Evolutionary conservation across 2,113 vertebrate species (phyloP), one percentile per base, ranked within the genome.

Genomic region (Phycodurus eques): DNA sequence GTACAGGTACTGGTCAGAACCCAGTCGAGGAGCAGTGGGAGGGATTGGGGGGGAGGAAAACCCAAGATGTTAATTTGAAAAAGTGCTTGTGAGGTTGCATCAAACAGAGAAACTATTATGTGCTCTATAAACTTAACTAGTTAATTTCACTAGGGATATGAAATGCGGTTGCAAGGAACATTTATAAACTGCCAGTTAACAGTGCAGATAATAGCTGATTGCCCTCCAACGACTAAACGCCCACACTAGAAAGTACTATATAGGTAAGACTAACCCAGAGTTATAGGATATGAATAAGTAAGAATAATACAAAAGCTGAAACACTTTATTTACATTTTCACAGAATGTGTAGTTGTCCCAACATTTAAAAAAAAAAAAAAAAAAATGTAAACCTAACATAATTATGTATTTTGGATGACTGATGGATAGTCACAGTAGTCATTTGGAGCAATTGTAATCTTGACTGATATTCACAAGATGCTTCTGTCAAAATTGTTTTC

Each of bases 281-380:
- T 60, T 4, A 19, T 17, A 53, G 31, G 2, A 60, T 57, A 57
- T 27, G 13, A 57, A 57, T 14, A 7, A 59, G 39, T 27, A 27
- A 27, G 33, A 67, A 51, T 19, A 47, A 17, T 15, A 9, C 5
- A 61, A 49, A 1, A 15, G 15, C 6, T 27, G 5, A 35, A 7
- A 22, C 0, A 1, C 62, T 80, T 77, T 77, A 80, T 77, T 74
- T 20, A 70, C 31, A 54, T 35, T 12, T 56, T 63, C 12, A 73
- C 43, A 31, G 4, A 53, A 51, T 51, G 39, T 47, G 56, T 19
- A 53, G 6, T 5, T 70, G n/a, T 22, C 10, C 15, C 14, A 61
- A 17, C 59, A 35, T 35, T 33, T 10, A 15, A 33, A 61, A 61
- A 5, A 33, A 5, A 3, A 9, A 2, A 15, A 33, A 35, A 61